phyloP scores from a whole-genome alignment of 2,797 vertebrate genomes.

The Enteromius unitaeniatus region DNA sequence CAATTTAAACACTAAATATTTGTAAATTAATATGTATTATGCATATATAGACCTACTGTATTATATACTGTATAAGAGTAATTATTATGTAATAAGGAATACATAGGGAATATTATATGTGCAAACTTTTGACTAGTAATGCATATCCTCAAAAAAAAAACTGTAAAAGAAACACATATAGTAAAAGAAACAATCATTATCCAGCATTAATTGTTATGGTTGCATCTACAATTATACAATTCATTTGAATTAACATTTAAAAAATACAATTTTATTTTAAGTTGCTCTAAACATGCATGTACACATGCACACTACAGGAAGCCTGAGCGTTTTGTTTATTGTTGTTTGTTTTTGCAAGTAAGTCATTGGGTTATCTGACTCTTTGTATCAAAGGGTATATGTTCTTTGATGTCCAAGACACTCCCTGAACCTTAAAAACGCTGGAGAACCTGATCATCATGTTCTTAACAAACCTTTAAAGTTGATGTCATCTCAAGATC shows the following conservation, averaged over 20 bases:
- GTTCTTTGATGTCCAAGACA: not conserved
- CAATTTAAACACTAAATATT: no score
- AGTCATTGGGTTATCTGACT: not conserved
- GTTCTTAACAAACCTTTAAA: not conserved
- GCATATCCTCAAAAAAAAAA: not conserved
- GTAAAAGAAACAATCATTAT: not conserved
- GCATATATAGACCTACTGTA: no score
- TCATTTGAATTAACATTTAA: no score
- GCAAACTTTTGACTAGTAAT: not conserved
- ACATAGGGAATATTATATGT: not conserved
- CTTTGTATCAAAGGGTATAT: no score
- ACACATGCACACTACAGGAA: not conserved
- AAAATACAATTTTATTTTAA: no score
- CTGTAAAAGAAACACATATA: not conserved
- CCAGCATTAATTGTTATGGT: not conserved
- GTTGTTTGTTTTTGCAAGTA: not conserved
- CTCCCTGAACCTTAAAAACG: not conserved
- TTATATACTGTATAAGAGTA: no score
- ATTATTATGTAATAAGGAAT: no score
- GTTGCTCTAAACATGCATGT: not conserved
- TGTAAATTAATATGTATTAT: no score
- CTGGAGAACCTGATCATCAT: not conserved
- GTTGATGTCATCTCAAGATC: not conserved
- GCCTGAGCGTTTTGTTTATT: no score
- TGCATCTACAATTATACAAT: not conserved